A percentile compares a stretch with the other conserved stretches of the same genome.
Evolutionary conservation across 1,140 invertebrate genomes (phyloP).

Genomic region (Arctopsyche grandis): DNA sequence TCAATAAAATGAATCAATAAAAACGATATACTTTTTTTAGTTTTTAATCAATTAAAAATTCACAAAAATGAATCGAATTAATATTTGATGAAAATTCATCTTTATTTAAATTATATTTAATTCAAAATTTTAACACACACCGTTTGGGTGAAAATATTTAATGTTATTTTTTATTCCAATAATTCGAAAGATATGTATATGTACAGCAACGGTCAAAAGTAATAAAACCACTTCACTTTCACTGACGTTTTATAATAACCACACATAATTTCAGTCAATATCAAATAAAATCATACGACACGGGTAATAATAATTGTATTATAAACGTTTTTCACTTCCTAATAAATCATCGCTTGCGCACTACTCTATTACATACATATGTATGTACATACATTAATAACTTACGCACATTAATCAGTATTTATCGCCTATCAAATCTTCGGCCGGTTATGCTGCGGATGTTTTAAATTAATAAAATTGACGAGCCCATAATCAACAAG

Average conservation of each 20-base stretch:
- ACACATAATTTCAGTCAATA: neutral
- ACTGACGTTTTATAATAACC: neutral
- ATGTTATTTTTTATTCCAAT: neutral
- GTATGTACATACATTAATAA: neutral
- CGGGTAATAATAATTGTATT: neutral
- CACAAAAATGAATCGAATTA: too few relatives aligned
- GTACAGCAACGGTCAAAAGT: neutral
- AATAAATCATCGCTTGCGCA: neutral
- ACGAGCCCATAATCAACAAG: neutral
- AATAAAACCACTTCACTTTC: slow-evolving; percentile 6
- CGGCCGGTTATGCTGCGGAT: neutral
- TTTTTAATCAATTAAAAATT: too few relatives aligned
- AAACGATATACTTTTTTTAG: too few relatives aligned
- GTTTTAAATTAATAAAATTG: neutral
- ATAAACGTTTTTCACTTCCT: neutral
- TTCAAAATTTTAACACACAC: too few relatives aligned
- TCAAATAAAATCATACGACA: neutral
- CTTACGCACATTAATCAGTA: neutral
- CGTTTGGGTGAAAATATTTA: neutral
- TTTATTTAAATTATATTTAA: too few relatives aligned
- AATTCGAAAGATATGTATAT: neutral
- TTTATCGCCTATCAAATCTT: neutral
- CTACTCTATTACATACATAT: neutral
- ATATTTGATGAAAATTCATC: too few relatives aligned
- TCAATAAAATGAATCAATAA: too few relatives aligned